Base-by-base conservation (phyloP, 1,140 invertebrate genomes). In the Monomorium pharaonis region DNA sequence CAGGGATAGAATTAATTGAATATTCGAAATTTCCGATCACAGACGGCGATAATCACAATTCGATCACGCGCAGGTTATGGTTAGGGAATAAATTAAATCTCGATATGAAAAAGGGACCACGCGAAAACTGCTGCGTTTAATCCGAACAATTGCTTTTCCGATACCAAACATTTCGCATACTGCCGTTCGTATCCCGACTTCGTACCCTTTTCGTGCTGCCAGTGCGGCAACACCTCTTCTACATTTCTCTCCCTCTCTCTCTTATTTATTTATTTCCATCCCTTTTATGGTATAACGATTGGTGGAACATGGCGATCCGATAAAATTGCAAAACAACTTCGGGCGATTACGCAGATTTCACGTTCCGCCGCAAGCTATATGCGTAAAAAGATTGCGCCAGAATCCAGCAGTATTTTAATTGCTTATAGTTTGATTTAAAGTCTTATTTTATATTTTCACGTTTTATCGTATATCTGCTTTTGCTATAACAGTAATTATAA, bases 101-200 rank as follows among this genome's bases (percentile, higher is more conserved):
- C 77, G 60, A 78, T 88, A 92, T 89, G 89, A 90, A 90, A 92
- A 92, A 92, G 89, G 67, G 77, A 80, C 76, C 74, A 44, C 33
- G 85, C 85, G 85, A 90, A 90, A 86, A 77, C 86, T 56, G 78
- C 60, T 86, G 90, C 89, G 87, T 92, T 93, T 92, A 92, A 93
- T 92, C 90, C 90, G 89, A 86, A 88, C 90, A 93, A 93, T 93
- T 87, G 91, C 91, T 92, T 92, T 89, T 89, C 90, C 91, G 86
- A 89, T 92, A 86, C 76, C 62, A 86, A 83, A 86, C 84, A 88
- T 92, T 92, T 93, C 89, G 77, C 87, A 70, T 84, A 84, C 85
- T 85, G 86, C 69, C 75, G 69, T 62, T 65, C 77, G 85, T 89
- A 89, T 78, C 81, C 88, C 89, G 86, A 90, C 86, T 91, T 83